phyloP scores from a whole-genome alignment of 2,888 invertebrate genomes.

The Herminia tarsipennalis region DNA sequence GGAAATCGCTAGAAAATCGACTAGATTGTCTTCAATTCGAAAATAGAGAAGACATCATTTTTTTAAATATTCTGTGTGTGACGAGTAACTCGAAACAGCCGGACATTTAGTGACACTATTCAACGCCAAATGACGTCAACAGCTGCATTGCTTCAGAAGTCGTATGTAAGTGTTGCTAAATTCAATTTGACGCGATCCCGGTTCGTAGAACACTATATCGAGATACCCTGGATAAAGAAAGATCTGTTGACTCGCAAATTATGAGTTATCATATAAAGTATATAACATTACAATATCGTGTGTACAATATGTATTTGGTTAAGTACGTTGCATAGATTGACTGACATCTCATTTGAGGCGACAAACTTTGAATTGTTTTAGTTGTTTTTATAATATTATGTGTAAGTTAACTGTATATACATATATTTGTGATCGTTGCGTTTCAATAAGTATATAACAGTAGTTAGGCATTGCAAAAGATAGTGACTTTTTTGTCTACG shows the following conservation, averaged over 20 bases:
- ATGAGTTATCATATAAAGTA: conserved; percentile 7
- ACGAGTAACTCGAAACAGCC: too few species aligned
- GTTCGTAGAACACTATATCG: background rate
- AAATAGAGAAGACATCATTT: too few species aligned
- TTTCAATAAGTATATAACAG: conserved; percentile 33
- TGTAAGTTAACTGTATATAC: conserved; percentile 42
- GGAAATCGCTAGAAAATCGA: too few species aligned
- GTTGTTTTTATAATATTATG: conserved; percentile 32
- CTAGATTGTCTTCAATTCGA: too few species aligned
- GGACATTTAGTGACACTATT: background rate
- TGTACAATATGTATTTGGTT: conserved; percentile 19
- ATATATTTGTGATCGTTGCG: conserved; percentile 41
- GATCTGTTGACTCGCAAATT: conserved; percentile 8
- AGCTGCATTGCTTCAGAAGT: too few species aligned
- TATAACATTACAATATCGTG: conserved; percentile 2
- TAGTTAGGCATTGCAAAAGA: conserved; percentile 28
- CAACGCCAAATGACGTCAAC: background rate
- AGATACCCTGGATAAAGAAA: background rate
- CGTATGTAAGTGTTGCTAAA: too few species aligned
- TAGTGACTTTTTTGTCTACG: conserved; percentile 19
- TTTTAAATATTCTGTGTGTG: too few species aligned
- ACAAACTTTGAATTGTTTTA: conserved; percentile 18
- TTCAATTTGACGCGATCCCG: too few species aligned
- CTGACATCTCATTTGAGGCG: conserved; percentile 27
- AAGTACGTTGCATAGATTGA: conserved; percentile 31